Base-by-base conservation (phyloP, 1,140 invertebrate species). In the Drosophila bocki region DNA sequence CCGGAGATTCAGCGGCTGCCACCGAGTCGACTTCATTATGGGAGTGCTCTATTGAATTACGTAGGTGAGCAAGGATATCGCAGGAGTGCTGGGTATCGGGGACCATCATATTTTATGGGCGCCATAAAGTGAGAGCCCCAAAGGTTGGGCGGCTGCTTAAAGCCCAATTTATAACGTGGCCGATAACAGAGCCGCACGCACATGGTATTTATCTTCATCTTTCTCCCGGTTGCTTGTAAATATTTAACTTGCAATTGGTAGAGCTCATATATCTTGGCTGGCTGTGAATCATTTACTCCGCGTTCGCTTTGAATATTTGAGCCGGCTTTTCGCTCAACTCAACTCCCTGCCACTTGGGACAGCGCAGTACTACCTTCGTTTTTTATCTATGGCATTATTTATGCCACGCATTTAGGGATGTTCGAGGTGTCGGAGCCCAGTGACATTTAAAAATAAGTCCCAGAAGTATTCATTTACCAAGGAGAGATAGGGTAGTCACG, bases 181-280 rank as follows among this genome's bases (percentile, higher is more conserved):
- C 60, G 75, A 79, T 79, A 78, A 78, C 54, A 57, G 44, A 51
- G 65, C 19, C 64, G 50, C 75, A 71, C 75, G 75, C 64, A 72
- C 76, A 71, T 57, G 75, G 64, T 53, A 69, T 57, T 53, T 47
- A 42, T 39, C 42, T 51, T 48, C 61, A 41, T 51, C 56, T 56
- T 44, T 37, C 41, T 60, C 17, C 35, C 26, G 54, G 50, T 33
- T 54, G 50, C 65, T 83, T 67, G 82, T 79, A 85, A 90, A 88
- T 90, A 88, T 90, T 85, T 84, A 81, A 85, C 69, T 67, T 83
- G 72, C 84, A 81, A 85, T 85, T 76, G 68, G 51, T 45, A 12
- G 48, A 67, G 81, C 62, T 47, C 56, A 76, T 77, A 71, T 81
- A 78, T 85, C 67, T 78, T 58, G 51, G 39, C 42, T 60, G 78